Base-by-base conservation (phyloP, 2,113 vertebrate species). In the Limnothrissa miodon region DNA sequence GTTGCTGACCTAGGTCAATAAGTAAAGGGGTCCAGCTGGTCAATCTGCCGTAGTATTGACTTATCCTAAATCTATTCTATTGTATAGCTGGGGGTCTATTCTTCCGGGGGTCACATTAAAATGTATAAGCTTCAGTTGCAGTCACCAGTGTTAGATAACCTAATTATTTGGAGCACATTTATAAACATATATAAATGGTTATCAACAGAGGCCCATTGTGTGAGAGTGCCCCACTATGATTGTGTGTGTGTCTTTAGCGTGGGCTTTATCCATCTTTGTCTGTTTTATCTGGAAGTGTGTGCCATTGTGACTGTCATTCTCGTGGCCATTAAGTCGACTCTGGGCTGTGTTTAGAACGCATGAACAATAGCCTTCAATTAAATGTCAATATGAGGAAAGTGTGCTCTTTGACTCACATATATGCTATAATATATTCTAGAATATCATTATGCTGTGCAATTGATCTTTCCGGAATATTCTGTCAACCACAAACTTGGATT, bases 1-100 rank as follows among this genome's bases (percentile, higher is more conserved):
- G 92, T 93, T 94, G 91, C 88, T 92, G 92, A 94, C 92, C 91
- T 5, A 83, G 93, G 93, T 93, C 94, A 94, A 88, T 90, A 90
- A 91, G 88, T 91, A 89, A 86, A 90, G 88, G 90, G 89, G 87
- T 93, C 90, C 93, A 94, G 93, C 94, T 94, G 94, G 91, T 92
- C 91, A 89, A 90, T 88, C 89, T 88, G 90, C 90, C 89, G 90
- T 87, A 84, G 87, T 90, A 89, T 87, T 91, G 92, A 94, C 92
- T 91, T 88, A 91, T 90, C 90, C 86, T 86, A 87, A 89, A 92
- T 89, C 89, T 86, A 86, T 39, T 87, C 92, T 82, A 91, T 94
- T 94, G 91, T 94, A 90, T 88, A 79, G 92, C 85, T 91, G 87
- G 83, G 91, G 93, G 93, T 84, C 91, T 84, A 90, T 94, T 94